Evolutionary conservation across 2,797 vertebrate genomes (phyloP).

Genomic region (Catamblyrhynchus diadema): DNA sequence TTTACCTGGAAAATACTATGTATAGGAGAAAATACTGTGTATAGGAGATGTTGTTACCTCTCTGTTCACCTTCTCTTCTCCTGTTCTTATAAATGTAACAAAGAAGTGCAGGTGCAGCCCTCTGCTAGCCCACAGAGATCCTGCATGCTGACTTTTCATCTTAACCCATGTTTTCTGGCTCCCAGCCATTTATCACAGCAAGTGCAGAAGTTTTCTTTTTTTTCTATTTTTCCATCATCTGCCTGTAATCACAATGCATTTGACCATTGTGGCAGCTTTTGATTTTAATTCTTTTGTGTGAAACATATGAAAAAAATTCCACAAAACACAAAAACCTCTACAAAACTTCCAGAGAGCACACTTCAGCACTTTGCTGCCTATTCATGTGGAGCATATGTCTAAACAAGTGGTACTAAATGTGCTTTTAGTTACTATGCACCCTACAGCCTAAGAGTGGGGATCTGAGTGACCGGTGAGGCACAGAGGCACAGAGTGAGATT

Average conservation of each 20-base stretch:
- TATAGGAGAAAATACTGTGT: not conserved
- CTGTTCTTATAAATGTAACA: not conserved
- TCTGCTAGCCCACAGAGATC: not conserved
- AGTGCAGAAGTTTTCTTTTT: not conserved
- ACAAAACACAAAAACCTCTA: not conserved
- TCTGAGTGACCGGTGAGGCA: not conserved
- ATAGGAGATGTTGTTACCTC: not conserved
- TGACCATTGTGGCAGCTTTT: not conserved
- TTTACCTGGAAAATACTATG: not conserved
- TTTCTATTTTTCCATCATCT: not conserved
- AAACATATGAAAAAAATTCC: not conserved
- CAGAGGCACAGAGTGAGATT: not conserved
- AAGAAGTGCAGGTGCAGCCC: not conserved
- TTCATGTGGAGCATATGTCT: not conserved
- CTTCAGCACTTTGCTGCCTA: conserved; percentile 22
- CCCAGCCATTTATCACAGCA: not conserved
- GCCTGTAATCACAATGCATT: not conserved
- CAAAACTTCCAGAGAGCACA: not conserved
- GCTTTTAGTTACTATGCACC: not conserved
- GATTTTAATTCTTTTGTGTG: conserved; percentile 3
- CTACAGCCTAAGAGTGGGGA: not conserved
- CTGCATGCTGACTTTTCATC: not conserved
- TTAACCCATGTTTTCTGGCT: not conserved
- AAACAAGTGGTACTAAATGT: not conserved
- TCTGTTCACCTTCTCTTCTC: not conserved